Base-by-base conservation (phyloP, 2,888 invertebrate species). In the Sphaeridia pumilis region DNA sequence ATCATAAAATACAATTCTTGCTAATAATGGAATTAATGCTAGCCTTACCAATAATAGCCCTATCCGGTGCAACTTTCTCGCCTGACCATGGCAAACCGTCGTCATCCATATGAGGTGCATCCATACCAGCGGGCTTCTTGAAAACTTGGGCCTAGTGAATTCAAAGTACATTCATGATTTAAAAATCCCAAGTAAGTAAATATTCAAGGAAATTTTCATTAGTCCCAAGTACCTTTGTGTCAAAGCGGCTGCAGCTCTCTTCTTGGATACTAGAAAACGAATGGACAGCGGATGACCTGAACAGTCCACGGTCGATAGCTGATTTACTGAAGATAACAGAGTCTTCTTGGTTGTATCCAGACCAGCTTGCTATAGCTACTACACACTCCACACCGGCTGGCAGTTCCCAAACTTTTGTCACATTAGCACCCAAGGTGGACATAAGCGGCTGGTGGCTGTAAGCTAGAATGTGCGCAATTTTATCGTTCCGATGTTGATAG, bases 271-370 rank as follows among this genome's bases (percentile, higher is more conserved):
- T 56, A 3, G 46, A 22, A 24, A 55, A 58, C 3, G 57, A 52
- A 26, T 48, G 51, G 20, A 34, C 54, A 4, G 36, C 46, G 3
- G 47, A 26, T 2, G 60, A 74, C 67, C 74, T 68, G 69, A 79
- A 78, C 59, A 76, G 74, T 20, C 78, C 78, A 43, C 78, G 69
- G 56, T 79, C 77, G 54, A 77, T 72, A n/a, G 77, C 74, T 5
- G 74, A 74, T 54, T 73, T 70, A 65, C 78, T 78, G 63, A 79
- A 67, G 65, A 78, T 77, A 58, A 78, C 73, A 47, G 78, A 78
- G 69, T 78, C 78, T 69, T 78, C 78, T 66, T 79, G 78, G 65
- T 78, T 79, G 68, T 78, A 78, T n/a, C 78, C 78, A 17, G 77
- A 74, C 67, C 78, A 79, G 2, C 75, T 74, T 21, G 76, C 72